These are phyloP conservation scores for Meteorus colon DNA, from an alignment of 2,888 invertebrate species.

Conservation along the genomic window DNA sequence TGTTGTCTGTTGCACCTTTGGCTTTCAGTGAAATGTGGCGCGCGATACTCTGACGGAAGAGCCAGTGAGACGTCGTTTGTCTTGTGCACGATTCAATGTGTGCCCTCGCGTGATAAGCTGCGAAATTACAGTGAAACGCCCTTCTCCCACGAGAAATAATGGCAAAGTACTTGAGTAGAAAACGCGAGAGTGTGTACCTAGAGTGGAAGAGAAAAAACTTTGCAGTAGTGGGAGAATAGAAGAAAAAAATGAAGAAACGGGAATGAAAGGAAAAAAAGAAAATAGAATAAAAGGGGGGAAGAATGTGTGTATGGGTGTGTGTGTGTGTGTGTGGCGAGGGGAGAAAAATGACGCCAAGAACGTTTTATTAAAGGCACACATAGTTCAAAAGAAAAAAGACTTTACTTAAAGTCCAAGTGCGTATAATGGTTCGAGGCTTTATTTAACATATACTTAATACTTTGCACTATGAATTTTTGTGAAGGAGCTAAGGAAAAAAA, in stretches of 20 bases:
- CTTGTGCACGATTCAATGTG: constrained; percentile 35
- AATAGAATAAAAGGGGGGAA: too few relatives aligned
- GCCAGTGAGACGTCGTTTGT: constrained; percentile 27
- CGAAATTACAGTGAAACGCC: constrained; percentile 51
- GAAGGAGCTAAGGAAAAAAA: too few relatives aligned
- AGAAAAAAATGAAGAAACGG: neutral
- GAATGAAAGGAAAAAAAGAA: neutral
- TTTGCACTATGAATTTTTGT: constrained; percentile 25
- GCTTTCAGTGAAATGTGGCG: constrained; percentile 24
- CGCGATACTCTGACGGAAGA: constrained; percentile 25
- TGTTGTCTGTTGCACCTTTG: constrained; percentile 22
- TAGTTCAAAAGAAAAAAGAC: neutral
- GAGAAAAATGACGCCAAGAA: neutral
- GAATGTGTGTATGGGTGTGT: too few relatives aligned
- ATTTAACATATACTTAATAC: neutral
- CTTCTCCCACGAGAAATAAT: constrained; percentile 40
- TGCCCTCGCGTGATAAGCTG: constrained; percentile 51
- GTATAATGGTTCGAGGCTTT: constrained; percentile 16
- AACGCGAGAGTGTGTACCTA: constrained; percentile 33
- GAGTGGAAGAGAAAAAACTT: constrained; percentile 23
- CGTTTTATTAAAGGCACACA: neutral
- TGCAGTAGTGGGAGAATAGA: neutral
- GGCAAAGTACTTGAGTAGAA: constrained; percentile 31
- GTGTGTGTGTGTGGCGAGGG: too few relatives aligned
- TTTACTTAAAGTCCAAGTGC: constrained; percentile 21